Evolutionary conservation across 2,113 vertebrate species (phyloP).

Genomic region (Dermatemys mawii): DNA sequence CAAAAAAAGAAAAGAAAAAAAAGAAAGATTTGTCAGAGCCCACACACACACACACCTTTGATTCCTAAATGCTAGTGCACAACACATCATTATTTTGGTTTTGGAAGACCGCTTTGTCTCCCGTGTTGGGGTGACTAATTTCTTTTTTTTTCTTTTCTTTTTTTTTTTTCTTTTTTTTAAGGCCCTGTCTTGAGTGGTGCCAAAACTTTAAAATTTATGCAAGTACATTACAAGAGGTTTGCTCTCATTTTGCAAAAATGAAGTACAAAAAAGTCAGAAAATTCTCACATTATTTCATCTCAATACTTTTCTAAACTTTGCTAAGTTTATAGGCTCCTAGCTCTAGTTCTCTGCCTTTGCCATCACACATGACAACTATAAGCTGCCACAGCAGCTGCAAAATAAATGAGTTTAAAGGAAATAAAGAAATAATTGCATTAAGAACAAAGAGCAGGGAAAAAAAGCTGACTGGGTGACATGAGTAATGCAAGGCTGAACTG

Average conservation of each 20-base stretch:
- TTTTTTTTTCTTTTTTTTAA: no score
- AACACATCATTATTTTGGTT: constrained; percentile 58
- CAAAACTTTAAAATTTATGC: constrained; percentile 42
- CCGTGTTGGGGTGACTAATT: constrained; percentile 34
- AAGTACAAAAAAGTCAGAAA: neutral
- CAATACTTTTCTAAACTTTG: constrained; percentile 49
- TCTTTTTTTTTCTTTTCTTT: no score
- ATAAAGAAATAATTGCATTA: constrained; percentile 43
- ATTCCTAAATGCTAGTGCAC: constrained; percentile 36
- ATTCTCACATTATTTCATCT: constrained; percentile 38
- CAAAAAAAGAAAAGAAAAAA: constrained; percentile 2
- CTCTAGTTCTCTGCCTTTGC: constrained; percentile 19
- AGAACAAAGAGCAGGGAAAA: constrained; percentile 34
- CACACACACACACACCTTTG: constrained; percentile 38
- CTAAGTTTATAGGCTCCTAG: constrained; percentile 42
- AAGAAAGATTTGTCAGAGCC: constrained; percentile 34
- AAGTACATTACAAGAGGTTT: constrained; percentile 25
- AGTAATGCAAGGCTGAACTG: neutral
- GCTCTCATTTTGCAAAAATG: neutral
- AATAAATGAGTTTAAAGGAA: constrained; percentile 42
- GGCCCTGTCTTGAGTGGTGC: constrained; percentile 24
- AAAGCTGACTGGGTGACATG: fast-evolving
- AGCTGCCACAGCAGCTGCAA: constrained; percentile 65
- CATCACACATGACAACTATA: constrained; percentile 41
- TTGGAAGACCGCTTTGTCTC: constrained; percentile 60